phyloP scores from a whole-genome alignment of 2,113 vertebrate genomes.

The Mus pahari region DNA sequence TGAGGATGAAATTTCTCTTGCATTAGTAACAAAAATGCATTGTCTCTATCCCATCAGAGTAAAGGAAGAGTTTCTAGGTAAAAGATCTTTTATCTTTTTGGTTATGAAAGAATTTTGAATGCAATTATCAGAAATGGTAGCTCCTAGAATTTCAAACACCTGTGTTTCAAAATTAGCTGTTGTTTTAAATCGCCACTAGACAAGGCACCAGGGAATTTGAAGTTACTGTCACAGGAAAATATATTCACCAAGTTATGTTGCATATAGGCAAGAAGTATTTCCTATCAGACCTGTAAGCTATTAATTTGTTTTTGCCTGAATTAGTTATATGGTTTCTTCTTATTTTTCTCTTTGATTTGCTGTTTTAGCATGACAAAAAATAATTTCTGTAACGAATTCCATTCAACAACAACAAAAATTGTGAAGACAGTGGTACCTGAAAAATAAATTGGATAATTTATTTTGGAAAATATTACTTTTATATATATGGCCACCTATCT shows the following conservation, averaged over 20 bases:
- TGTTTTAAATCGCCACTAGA: conserved; percentile 11
- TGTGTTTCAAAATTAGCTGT: conserved; percentile 1
- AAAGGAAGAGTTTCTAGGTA: conserved; percentile 1
- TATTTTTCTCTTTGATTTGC: conserved; percentile 31
- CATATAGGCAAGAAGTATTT: conserved; percentile 37
- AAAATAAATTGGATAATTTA: conserved; percentile 32
- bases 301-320: conserved; percentile 30
- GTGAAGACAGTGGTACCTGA: conserved; percentile 31
- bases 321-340: neutral
- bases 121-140: neutral
- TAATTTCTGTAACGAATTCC: conserved; percentile 20
- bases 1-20: neutral
- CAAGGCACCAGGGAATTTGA: neutral
- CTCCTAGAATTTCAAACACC: neutral
- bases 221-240: neutral
- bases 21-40: neutral
- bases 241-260: neutral
- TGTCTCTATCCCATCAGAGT: neutral
- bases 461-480: conserved; percentile 1
- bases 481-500: neutral
- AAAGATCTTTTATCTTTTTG: neutral
- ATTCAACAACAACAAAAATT: neutral
- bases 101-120: conserved; percentile 24
- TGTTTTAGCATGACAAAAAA: conserved; percentile 9
- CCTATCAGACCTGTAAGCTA: conserved; percentile 15